Evolutionary conservation across 2,113 vertebrate species (phyloP).

Genomic region (Tiliqua scincoides): DNA sequence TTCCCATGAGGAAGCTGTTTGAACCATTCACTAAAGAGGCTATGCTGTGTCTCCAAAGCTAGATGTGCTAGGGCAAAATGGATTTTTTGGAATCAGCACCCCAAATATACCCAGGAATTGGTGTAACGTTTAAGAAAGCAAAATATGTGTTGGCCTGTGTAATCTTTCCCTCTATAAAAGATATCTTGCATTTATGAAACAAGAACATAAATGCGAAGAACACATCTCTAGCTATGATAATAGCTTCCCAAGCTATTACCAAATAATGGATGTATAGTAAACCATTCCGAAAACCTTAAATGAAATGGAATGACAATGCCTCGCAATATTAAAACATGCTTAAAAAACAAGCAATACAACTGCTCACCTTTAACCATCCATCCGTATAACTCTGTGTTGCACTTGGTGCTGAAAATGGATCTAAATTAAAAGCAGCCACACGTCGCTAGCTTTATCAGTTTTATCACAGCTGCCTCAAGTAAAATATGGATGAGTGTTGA

Average conservation of each 20-base stretch:
- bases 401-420: slow-evolving; percentile 41
- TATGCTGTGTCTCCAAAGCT: too few relatives aligned
- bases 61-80: too few relatives aligned
- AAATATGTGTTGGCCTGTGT: background rate
- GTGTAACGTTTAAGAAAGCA: too few relatives aligned
- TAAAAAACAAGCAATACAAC: background rate
- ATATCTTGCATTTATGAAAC: background rate
- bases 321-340: background rate
- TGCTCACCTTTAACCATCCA: background rate
- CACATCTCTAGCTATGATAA: background rate
- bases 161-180: background rate
- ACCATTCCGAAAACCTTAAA: background rate
- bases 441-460: slow-evolving; percentile 49
- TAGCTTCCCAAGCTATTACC: background rate
- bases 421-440: slow-evolving; percentile 36
- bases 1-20: too few relatives aligned
- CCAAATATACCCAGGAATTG: too few relatives aligned
- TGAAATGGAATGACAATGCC: background rate
- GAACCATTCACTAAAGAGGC: too few relatives aligned
- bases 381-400: background rate
- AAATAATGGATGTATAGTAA: background rate
- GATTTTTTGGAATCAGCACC: too few relatives aligned
- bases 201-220: background rate
- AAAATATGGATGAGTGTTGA: slow-evolving; percentile 63
- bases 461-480: slow-evolving; percentile 55